These are phyloP conservation scores for Cydia pomonella DNA, from an alignment of 1,140 invertebrate genomes.

Conservation along the genomic window DNA sequence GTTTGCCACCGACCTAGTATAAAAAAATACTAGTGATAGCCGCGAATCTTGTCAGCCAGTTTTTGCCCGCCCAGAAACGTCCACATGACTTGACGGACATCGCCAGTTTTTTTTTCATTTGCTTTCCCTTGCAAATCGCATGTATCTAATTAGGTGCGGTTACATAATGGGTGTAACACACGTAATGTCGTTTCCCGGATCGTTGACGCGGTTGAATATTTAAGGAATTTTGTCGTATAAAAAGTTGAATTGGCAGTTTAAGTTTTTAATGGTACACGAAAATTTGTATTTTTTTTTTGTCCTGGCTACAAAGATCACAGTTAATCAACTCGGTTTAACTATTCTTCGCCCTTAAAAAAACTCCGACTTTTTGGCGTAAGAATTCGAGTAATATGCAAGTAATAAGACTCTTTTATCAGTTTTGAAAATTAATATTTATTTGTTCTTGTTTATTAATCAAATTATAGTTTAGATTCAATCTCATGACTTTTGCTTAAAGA, in stretches of 20 bases:
- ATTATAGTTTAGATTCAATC: too few species aligned
- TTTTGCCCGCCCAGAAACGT: slow-evolving; percentile 5
- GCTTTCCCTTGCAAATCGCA: slow-evolving; percentile 10
- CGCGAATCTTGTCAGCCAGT: not conserved
- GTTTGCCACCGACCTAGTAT: too few species aligned
- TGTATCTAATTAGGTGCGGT: not conserved
- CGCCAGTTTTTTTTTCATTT: not conserved
- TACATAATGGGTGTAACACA: slow-evolving; percentile 8
- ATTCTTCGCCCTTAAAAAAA: too few species aligned
- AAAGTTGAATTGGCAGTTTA: not conserved
- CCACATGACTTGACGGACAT: not conserved
- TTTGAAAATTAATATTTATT: too few species aligned
- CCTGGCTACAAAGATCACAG: too few species aligned
- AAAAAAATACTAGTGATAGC: not conserved
- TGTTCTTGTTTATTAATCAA: too few species aligned
- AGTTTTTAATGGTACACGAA: not conserved
- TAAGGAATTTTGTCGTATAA: not conserved
- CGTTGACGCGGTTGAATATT: not conserved
- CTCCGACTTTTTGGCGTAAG: too few species aligned
- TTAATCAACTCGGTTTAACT: too few species aligned
- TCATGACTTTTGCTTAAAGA: too few species aligned
- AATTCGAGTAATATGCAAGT: too few species aligned
- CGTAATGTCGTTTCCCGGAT: not conserved
- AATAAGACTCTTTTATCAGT: too few species aligned
- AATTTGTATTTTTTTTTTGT: too few species aligned